Percentiles rank a stretch among this genome's conserved stretches.
phyloP scores from a whole-genome alignment of 2,888 invertebrate species.

The Clusia tigrina region DNA sequence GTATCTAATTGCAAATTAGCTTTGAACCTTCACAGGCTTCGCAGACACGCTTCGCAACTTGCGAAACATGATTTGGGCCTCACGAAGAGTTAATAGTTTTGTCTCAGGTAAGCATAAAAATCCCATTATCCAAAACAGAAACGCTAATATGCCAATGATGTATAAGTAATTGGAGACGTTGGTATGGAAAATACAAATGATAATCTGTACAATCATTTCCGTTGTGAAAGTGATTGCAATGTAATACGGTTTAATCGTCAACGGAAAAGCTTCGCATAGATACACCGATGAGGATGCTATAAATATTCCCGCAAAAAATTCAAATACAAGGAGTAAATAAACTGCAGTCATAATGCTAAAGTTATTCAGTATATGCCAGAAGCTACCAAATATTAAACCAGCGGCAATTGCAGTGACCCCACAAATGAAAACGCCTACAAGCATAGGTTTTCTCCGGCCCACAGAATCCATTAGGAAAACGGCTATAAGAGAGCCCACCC shows the following conservation, averaged over 20 bases:
- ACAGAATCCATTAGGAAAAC: conserved; percentile 22
- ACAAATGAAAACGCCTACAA: conserved; percentile 13
- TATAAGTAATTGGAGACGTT: too few relatives aligned
- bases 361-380: not conserved
- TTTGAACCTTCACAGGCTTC: too few relatives aligned
- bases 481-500: not conserved
- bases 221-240: conserved; percentile 43
- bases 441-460: not conserved
- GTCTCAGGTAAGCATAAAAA: conserved; percentile 60
- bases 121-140: too few relatives aligned
- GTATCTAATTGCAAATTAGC: too few relatives aligned
- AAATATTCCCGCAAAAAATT: conserved; percentile 49
- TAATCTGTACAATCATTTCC: conserved; percentile 45
- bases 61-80: conserved; percentile 48
- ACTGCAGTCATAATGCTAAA: not conserved
- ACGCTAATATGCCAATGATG: too few relatives aligned
- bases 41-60: too few relatives aligned
- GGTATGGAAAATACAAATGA: too few relatives aligned
- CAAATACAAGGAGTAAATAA: conserved; percentile 42
- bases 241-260: conserved; percentile 48
- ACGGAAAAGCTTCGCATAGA: conserved; percentile 56
- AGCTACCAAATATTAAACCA: conserved; percentile 33
- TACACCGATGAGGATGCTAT: conserved; percentile 51
- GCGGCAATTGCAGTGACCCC: conserved; percentile 32
- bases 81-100: conserved; percentile 40